These are phyloP conservation scores for Xylophagus ater DNA, from an alignment of 2,888 invertebrate species.

Conservation along the genomic window DNA sequence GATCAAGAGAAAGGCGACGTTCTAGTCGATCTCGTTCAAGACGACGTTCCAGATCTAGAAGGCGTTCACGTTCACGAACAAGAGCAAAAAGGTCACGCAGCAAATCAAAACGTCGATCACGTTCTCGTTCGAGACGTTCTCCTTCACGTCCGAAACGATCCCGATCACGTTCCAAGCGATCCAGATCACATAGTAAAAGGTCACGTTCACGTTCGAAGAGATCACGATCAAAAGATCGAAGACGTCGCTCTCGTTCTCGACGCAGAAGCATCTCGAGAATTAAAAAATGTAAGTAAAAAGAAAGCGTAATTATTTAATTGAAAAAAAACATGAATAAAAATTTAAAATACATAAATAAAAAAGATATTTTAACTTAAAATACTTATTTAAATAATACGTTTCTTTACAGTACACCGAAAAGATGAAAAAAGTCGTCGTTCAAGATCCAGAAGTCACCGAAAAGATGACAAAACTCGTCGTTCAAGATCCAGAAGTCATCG, in stretches of 20 bases:
- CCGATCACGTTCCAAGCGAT: conserved; percentile 42
- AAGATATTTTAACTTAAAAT: too few relatives aligned
- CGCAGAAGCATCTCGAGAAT: conserved; percentile 27
- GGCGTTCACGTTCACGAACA: conserved; percentile 54
- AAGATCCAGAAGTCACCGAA: too few relatives aligned
- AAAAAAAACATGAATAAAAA: too few relatives aligned
- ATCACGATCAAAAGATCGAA: conserved; percentile 30
- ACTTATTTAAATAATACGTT: too few relatives aligned
- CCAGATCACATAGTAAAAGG: conserved; percentile 47
- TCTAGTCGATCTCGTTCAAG: conserved; percentile 53
- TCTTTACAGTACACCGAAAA: conserved; percentile 44
- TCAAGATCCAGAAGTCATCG: conserved; percentile 37
- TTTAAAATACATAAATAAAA: too few relatives aligned
- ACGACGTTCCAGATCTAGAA: conserved; percentile 46
- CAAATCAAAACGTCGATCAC: conserved; percentile 42
- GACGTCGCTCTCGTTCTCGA: conserved; percentile 33
- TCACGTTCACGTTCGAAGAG: conserved; percentile 43
- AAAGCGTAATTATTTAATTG: conserved; percentile 27
- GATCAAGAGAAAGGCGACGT: conserved; percentile 34
- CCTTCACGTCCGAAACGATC: conserved; percentile 39
- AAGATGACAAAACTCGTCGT: conserved; percentile 39
- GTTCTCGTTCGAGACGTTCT: conserved; percentile 27
- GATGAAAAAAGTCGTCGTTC: conserved; percentile 40
- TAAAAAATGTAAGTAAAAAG: too few relatives aligned
- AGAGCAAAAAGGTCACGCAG: conserved; percentile 44